phyloP scores from a whole-genome alignment of 2,797 vertebrate species.

The Brotula barbata region DNA sequence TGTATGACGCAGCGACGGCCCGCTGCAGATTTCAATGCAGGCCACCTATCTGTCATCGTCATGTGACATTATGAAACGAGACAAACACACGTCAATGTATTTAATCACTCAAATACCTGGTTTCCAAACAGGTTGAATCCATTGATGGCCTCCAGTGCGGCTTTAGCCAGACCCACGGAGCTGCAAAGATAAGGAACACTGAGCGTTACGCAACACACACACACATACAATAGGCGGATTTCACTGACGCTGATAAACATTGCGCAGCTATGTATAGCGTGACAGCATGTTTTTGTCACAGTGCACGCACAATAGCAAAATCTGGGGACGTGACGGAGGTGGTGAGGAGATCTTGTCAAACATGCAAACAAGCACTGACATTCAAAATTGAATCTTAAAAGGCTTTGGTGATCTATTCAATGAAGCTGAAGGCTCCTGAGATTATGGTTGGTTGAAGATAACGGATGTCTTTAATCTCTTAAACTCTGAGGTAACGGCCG shows the following conservation, averaged over 20 bases:
- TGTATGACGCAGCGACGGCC: conserved; percentile 10
- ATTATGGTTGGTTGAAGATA: conserved; percentile 44
- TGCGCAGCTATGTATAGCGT: not conserved
- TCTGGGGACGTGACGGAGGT: conserved; percentile 1
- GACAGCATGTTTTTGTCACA: not conserved
- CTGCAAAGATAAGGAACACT: conserved; percentile 67
- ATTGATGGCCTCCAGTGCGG: conserved; percentile 96
- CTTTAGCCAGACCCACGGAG: conserved; percentile 96
- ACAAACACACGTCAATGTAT: not conserved
- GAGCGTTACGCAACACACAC: conserved; percentile 8
- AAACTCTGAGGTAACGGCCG: too few relatives aligned
- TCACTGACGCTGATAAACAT: conserved; percentile 1
- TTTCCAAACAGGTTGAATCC: conserved; percentile 99
- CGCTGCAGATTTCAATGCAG: conserved; percentile 13
- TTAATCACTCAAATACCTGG: conserved; percentile 83
- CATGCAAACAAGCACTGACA: too few relatives aligned
- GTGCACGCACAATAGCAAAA: conserved; percentile 7
- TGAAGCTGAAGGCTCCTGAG: conserved; percentile 24
- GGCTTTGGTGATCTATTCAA: conserved; percentile 34
- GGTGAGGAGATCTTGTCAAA: not conserved
- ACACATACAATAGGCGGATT: not conserved
- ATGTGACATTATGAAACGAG: conserved; percentile 14
- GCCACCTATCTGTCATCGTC: conserved; percentile 13
- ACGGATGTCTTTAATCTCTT: conserved; percentile 45
- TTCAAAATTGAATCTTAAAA: conserved; percentile 32